A percentile compares a stretch with the other conserved stretches of the same genome.
phyloP scores from a whole-genome alignment of 1,140 invertebrate species.

The Melitaea cinxia region DNA sequence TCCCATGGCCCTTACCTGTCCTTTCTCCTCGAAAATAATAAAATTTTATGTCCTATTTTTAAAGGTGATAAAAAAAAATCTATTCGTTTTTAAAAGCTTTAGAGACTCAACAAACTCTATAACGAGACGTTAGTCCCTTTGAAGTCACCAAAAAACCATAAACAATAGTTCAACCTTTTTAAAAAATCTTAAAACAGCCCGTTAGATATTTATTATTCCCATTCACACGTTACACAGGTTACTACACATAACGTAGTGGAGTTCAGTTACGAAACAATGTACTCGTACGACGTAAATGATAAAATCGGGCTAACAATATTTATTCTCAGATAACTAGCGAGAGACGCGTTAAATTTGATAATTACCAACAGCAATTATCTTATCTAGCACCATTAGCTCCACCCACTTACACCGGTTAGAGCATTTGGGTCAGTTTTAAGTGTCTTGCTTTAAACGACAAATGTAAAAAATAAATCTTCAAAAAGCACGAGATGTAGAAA shows the following conservation, averaged over 20 bases:
- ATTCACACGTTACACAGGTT: constrained; percentile 46
- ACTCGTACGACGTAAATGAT: constrained; percentile 55
- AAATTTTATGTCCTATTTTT: constrained; percentile 69
- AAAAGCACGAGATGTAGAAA: constrained; percentile 7
- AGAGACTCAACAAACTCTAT: constrained; percentile 50
- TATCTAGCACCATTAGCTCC: constrained; percentile 66
- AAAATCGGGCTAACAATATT: constrained; percentile 68
- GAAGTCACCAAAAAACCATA: constrained; percentile 55
- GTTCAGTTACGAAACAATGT: constrained; percentile 55
- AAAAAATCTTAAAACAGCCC: constrained; percentile 34
- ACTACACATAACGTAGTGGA: constrained; percentile 36
- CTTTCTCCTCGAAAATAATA: constrained; percentile 54
- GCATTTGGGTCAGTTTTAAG: constrained; percentile 54
- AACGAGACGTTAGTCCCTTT: constrained; percentile 63
- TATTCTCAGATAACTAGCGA: constrained; percentile 66
- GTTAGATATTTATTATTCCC: constrained; percentile 40
- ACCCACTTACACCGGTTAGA: constrained; percentile 51
- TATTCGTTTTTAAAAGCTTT: constrained; percentile 58
- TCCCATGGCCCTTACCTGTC: constrained; percentile 52
- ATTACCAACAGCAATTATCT: constrained; percentile 71
- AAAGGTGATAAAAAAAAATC: constrained; percentile 72
- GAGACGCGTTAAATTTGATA: constrained; percentile 73
- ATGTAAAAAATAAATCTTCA: constrained; percentile 11
- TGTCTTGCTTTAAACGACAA: constrained; percentile 37
- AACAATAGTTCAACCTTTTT: constrained; percentile 51